Evolutionary conservation across 1,140 invertebrate species (phyloP), one percentile per base, ranked within the genome.

Genomic region (Drosophila pseudoananassae): DNA sequence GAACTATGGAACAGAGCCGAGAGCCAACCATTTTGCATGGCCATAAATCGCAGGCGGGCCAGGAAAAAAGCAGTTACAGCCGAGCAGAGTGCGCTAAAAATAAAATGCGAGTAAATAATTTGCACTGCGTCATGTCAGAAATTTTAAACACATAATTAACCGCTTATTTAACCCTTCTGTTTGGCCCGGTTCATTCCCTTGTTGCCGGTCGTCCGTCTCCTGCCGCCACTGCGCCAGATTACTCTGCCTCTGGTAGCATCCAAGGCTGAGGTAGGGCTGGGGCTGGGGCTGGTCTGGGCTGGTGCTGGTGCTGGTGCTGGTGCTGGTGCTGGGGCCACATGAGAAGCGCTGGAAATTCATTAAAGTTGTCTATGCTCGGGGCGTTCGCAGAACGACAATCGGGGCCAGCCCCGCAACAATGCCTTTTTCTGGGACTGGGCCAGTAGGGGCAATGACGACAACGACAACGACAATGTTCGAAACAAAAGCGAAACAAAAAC

Each of bases 111-210:
- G 88, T 87, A 88, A 87, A 87, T 87, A 87, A 87, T 87, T 87
- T 88, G 82, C 78, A 83, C 82, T 87, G 82, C 82, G 78, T 88
- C 83, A 88, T 85, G 81, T 82, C 81, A 87, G 78, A 85, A 85
- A 87, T 85, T 85, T 90, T 84, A 90, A 90, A 79, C 88, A 81
- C 83, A 90, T 90, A 90, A 90, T 90, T 90, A 90, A 87, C 83
- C 81, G 76, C 78, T 90, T 90, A 90, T 90, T 90, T 90, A 90
- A 90, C 79, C 85, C 88, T 72, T 76, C 63, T 83, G 66, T 69
- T 70, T 70, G 66, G 66, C 66, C 66, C 50, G 50, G 25, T 38
- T 60, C 58, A 52, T 40, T 51, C 33, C 58, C 45, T 43, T 38
- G 27, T 36, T 10, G 33, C 7, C 31, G 2, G 31, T 31, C 9